phyloP scores from a whole-genome alignment of 2,888 invertebrate species.

The Rhorus exstirpatorius region DNA sequence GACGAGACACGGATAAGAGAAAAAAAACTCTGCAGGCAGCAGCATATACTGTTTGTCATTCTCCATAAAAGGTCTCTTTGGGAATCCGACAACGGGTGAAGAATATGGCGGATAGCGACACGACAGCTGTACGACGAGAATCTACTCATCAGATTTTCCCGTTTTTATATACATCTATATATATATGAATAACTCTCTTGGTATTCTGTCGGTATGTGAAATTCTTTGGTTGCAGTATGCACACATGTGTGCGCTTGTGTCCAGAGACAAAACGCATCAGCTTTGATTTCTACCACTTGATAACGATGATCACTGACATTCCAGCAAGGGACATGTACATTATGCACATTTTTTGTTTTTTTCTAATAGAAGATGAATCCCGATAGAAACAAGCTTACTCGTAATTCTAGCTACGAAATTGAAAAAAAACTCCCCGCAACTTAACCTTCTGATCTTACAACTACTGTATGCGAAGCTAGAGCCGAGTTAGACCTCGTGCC shows the following conservation, averaged over 20 bases:
- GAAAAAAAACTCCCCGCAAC: neutral
- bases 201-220: conserved; percentile 3
- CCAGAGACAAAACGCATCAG: neutral
- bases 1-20: conserved; percentile 16
- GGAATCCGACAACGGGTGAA: conserved; percentile 35
- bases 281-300: conserved; percentile 12
- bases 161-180: conserved; percentile 45
- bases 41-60: conserved; percentile 51
- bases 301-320: conserved; percentile 26
- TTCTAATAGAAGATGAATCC: neutral
- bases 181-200: neutral
- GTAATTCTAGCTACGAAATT: conserved; percentile 1
- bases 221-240: neutral
- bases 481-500: conserved; percentile 34
- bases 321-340: conserved; percentile 12
- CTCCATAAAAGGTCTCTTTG: conserved; percentile 64
- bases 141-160: conserved; percentile 69
- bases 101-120: conserved; percentile 44
- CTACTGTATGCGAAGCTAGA: conserved; percentile 13
- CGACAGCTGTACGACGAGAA: conserved; percentile 74
- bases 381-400: conserved; percentile 13
- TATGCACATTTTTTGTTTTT: conserved; percentile 7
- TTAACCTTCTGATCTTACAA: conserved; percentile 25
- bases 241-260: neutral
- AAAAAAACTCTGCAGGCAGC: conserved; percentile 1